Evolutionary conservation across 2,113 vertebrate species (phyloP).

Genomic region (Sylvilagus bachmani): DNA sequence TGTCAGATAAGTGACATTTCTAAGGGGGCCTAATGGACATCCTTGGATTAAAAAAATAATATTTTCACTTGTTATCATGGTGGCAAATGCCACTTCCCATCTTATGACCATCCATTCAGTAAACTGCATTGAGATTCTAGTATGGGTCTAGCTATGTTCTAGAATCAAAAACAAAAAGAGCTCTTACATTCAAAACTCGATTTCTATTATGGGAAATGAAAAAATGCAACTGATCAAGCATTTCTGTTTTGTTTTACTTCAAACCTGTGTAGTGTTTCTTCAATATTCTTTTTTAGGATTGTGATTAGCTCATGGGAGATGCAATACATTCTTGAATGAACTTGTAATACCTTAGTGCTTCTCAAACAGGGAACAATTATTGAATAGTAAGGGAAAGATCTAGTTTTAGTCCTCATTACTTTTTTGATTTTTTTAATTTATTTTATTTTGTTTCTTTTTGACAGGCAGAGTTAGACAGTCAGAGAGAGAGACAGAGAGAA

Average conservation of each 20-base stretch:
- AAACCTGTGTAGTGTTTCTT: neutral
- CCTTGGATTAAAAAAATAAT: neutral
- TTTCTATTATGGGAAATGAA: neutral
- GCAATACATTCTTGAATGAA: neutral
- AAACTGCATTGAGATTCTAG: neutral
- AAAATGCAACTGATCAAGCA: neutral
- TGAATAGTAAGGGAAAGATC: neutral
- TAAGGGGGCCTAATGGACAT: neutral
- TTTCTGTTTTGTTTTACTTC: neutral
- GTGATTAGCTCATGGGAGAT: neutral
- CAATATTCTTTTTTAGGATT: neutral
- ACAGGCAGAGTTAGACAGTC: too few species aligned
- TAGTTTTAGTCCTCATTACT: neutral
- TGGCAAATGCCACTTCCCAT: neutral
- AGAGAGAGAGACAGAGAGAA: too few species aligned
- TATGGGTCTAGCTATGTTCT: neutral
- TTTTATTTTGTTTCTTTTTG: too few species aligned
- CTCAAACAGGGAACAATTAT: neutral
- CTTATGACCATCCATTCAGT: neutral
- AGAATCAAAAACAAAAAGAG: neutral
- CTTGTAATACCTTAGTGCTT: neutral
- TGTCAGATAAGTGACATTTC: slow-evolving; percentile 14
- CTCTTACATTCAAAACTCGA: neutral
- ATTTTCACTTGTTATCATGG: neutral
- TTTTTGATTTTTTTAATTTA: neutral